Base-by-base conservation (phyloP, 2,888 invertebrate genomes). In the Stramonita haemastoma region DNA sequence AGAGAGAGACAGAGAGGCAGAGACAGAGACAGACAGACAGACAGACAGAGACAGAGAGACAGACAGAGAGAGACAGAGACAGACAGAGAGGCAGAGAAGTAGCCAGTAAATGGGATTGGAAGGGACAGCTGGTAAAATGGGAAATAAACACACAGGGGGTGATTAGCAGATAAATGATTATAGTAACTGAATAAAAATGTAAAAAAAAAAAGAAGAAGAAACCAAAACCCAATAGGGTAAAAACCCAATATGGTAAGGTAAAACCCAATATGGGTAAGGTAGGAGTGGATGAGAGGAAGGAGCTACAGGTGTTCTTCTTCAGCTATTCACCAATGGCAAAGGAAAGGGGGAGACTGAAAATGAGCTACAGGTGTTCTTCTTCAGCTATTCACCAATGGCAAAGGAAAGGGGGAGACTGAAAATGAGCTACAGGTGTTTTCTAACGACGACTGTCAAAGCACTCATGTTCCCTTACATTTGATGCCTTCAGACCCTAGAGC, bases 381-480 rank as follows among this genome's bases (percentile, higher is more conserved):
- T 46, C 46, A 46, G 8, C 46, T 46, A 46, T 8, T 8, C 46
- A 46, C 46, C 8, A 8, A 8, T 46, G 46, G 46, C 46, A 46
- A 13, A 22, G 66, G 73, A 77, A 22, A 13, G 73, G 29, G 29
- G 0, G 29, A 26, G 8, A 77, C 46, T 46, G 46, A 46, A 46
- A 46, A 46, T 46, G 46, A 46, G 8, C 73, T 77, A 77, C 73
- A 26, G 73, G 73, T n/a, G n/a, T 77, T n/a, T 8, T 77, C 29
- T 26, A 17, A 26, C 29, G n/a, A 66, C 46, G 46, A 13, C 15
- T 66, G 66, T 77, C 73, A 77, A n/a, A 77, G 26, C n/a, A 77
- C 73, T 77, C 73, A 77, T 77, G 73, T 77, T n/a, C 29, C 73
- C 73, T 77, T 77, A 77, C 73, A 29, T 77, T 77, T 77, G 26